phyloP scores from a whole-genome alignment of 2,888 invertebrate species.

The Ligdia adustata region DNA sequence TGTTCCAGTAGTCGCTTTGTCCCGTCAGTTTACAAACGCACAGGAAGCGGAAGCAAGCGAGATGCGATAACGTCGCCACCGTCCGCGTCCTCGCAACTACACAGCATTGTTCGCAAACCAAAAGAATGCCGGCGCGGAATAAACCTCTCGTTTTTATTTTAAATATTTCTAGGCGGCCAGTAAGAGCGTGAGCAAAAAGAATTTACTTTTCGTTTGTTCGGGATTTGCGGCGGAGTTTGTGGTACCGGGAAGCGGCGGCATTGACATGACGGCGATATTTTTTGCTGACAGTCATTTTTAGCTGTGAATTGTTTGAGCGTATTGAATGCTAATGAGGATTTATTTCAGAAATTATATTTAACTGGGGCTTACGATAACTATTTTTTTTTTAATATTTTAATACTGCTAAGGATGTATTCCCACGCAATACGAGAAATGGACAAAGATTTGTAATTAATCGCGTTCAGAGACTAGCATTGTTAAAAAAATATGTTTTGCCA shows the following conservation, averaged over 20 bases:
- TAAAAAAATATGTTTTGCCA: too few relatives aligned
- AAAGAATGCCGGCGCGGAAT: constrained; percentile 36
- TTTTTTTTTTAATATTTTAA: too few relatives aligned
- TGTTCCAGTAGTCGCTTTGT: constrained; percentile 27
- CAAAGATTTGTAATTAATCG: too few relatives aligned
- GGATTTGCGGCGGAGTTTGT: constrained; percentile 11
- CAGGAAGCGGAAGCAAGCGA: constrained; percentile 44
- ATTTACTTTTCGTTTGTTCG: constrained; percentile 22
- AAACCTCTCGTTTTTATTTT: constrained; percentile 16
- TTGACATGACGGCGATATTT: too few relatives aligned
- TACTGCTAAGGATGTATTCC: too few relatives aligned
- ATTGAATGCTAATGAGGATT: neutral
- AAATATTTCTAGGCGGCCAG: constrained; percentile 22
- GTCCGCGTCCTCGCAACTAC: constrained; percentile 40
- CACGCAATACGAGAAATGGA: too few relatives aligned
- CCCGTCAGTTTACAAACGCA: constrained; percentile 41
- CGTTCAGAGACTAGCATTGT: too few relatives aligned
- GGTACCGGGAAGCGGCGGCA: constrained; percentile 6
- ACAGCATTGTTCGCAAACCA: constrained; percentile 46
- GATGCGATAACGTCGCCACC: constrained; percentile 45
- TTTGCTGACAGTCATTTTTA: constrained; percentile 15
- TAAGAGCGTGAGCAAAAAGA: constrained; percentile 18
- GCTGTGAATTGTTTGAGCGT: constrained; percentile 1
- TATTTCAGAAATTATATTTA: too few relatives aligned
- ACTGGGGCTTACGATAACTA: too few relatives aligned